Evolutionary conservation across 2,888 invertebrate genomes (phyloP).

Genomic region (Phrixothrix hirtus): DNA sequence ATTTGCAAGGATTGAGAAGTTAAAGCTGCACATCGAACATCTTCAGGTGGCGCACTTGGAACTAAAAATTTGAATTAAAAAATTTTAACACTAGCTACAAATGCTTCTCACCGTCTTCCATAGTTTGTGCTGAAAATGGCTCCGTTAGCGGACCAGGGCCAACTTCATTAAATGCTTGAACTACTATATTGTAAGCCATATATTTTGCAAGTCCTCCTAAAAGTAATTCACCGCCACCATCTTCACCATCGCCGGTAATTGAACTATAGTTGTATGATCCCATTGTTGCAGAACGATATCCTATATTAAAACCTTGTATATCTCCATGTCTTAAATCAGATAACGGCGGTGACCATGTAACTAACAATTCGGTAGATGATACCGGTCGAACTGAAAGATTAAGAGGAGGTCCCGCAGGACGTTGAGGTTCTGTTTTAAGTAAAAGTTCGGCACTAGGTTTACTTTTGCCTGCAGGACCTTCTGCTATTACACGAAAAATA

Average conservation of each 20-base stretch:
- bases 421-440: slow-evolving; percentile 70
- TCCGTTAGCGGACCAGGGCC: slow-evolving; percentile 74
- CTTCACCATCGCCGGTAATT: slow-evolving; percentile 70
- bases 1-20: slow-evolving; percentile 78
- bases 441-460: slow-evolving; percentile 66
- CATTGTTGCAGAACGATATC: slow-evolving; percentile 61
- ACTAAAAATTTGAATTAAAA: slow-evolving; percentile 56
- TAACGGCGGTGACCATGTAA: slow-evolving; percentile 75
- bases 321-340: slow-evolving; percentile 73
- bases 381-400: slow-evolving; percentile 70
- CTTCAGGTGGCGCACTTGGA: slow-evolving; percentile 77
- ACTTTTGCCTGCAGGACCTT: slow-evolving; percentile 74
- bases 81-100: slow-evolving; percentile 20
- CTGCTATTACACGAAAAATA: slow-evolving; percentile 71
- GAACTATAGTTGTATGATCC: slow-evolving; percentile 70
- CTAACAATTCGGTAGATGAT: slow-evolving; percentile 72
- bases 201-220: slow-evolving; percentile 68
- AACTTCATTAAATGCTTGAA: slow-evolving; percentile 75
- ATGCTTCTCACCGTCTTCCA: slow-evolving; percentile 68
- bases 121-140: slow-evolving; percentile 68
- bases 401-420: slow-evolving; percentile 71
- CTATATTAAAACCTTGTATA: slow-evolving; percentile 72
- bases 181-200: slow-evolving; percentile 69
- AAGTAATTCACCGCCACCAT: slow-evolving; percentile 67
- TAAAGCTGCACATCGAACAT: slow-evolving; percentile 73